Conservation (phyloP, 1,140 invertebrate species). For the Conus ventricosus region DNA sequence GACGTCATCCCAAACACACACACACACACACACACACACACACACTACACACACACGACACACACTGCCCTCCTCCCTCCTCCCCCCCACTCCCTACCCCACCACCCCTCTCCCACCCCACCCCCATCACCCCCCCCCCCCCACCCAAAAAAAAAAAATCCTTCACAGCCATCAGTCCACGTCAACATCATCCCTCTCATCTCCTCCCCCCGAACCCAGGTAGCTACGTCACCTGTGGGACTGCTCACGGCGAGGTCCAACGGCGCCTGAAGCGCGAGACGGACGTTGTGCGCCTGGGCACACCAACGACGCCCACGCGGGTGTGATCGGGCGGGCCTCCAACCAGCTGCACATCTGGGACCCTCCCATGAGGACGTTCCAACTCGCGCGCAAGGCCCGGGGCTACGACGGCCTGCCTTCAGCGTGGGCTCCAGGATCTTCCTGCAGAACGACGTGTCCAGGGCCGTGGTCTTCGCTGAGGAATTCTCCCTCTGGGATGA, state of each 20-base stretch:
- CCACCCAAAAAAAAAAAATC: too few species aligned
- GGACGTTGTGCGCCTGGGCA: constrained; percentile 69
- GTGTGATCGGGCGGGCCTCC: constrained; percentile 68
- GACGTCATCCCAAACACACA: too few species aligned
- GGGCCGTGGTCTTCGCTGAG: constrained; percentile 69
- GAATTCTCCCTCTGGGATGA: constrained; percentile 71
- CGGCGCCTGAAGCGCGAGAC: constrained; percentile 69
- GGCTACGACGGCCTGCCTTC: constrained; percentile 63
- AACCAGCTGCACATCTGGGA: constrained; percentile 72
- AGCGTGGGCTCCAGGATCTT: constrained; percentile 65
- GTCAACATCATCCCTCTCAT: too few species aligned
- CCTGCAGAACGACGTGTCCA: constrained; percentile 58
- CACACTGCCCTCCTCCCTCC: too few species aligned
- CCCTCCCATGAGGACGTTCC: constrained; percentile 59
- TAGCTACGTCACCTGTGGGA: constrained; percentile 74
- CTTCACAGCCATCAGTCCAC: too few species aligned
- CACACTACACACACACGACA: too few species aligned
- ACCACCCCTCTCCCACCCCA: too few species aligned
- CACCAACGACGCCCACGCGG: constrained; percentile 63
- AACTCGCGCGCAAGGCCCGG: constrained; percentile 53
- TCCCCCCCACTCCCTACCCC: too few species aligned
- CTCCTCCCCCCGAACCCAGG: not conserved
- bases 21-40: too few species aligned
- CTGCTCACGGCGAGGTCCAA: constrained; percentile 65
- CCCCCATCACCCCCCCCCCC: too few species aligned